Conservation (phyloP, 2,113 vertebrate species). For the Gadus macrocephalus region DNA sequence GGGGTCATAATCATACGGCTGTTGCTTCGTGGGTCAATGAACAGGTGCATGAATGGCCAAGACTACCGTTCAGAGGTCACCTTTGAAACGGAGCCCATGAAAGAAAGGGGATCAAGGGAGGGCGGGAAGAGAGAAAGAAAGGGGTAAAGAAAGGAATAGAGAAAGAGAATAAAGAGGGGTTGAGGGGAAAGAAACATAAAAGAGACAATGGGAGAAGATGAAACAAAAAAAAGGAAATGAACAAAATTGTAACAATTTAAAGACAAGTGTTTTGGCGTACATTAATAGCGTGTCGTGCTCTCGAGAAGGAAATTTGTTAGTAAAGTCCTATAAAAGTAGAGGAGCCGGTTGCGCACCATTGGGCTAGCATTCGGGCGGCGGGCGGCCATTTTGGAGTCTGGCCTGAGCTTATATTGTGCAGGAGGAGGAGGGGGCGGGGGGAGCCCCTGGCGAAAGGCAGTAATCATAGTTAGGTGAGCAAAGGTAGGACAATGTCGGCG, state of each 20-base stretch:
- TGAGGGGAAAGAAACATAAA: constrained; percentile 24
- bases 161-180: constrained; percentile 1
- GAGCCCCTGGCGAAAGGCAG: constrained; percentile 65
- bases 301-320: constrained; percentile 33
- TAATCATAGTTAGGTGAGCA: constrained; percentile 50
- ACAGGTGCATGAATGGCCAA: too few species aligned
- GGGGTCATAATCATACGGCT: too few species aligned
- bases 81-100: too few species aligned
- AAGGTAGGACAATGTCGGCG: constrained; percentile 53
- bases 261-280: constrained; percentile 33
- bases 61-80: too few species aligned
- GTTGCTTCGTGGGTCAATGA: too few species aligned
- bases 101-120: too few species aligned
- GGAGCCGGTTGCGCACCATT: constrained; percentile 2
- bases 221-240: constrained; percentile 23
- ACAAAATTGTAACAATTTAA: constrained; percentile 8
- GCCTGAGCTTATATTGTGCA: constrained; percentile 45
- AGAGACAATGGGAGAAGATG: constrained; percentile 7
- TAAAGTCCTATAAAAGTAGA: constrained; percentile 53
- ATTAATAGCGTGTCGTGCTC: constrained; percentile 52
- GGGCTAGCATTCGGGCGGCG: constrained; percentile 8
- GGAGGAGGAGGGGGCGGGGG: constrained; percentile 35
- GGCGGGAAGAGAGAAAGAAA: too few species aligned
- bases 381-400: constrained; percentile 35
- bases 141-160: constrained; percentile 14